phyloP scores from a whole-genome alignment of 2,888 invertebrate species.

The Limenitis arthemis region DNA sequence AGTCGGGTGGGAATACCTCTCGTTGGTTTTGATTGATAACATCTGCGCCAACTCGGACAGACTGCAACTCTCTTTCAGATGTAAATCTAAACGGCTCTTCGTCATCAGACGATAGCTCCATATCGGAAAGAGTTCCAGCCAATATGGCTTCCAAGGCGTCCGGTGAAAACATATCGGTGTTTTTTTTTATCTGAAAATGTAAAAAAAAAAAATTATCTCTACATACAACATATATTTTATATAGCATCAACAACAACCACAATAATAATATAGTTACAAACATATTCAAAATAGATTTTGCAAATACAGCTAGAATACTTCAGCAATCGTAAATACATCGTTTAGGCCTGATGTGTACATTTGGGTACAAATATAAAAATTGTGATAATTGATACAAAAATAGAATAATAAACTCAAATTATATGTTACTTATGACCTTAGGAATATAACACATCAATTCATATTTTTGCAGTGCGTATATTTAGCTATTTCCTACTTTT shows the following conservation, averaged over 20 bases:
- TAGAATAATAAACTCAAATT: too few relatives aligned
- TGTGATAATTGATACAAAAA: too few relatives aligned
- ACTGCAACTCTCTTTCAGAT: conserved; percentile 16
- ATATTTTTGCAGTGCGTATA: too few relatives aligned
- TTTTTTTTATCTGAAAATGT: conserved; percentile 21
- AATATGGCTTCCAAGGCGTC: conserved; percentile 11
- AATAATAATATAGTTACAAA: conserved; percentile 13
- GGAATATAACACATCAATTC: too few relatives aligned
- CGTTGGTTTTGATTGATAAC: conserved; percentile 20
- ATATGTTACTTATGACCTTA: too few relatives aligned
- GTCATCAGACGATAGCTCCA: conserved; percentile 22
- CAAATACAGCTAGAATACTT: too few relatives aligned
- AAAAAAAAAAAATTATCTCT: conserved; percentile 12
- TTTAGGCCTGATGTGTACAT: too few relatives aligned
- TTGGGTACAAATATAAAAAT: too few relatives aligned
- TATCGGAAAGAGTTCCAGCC: conserved; percentile 11
- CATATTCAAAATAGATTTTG: conserved; percentile 16
- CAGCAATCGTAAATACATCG: too few relatives aligned
- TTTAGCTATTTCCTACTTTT: conserved; percentile 1
- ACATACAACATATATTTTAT: conserved; percentile 7
- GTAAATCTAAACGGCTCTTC: conserved; percentile 15
- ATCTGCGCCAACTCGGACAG: conserved; percentile 23
- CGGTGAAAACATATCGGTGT: conserved; percentile 16
- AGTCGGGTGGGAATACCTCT: conserved; percentile 18
- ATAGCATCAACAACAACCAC: conserved; percentile 6